A percentile compares a stretch with the other conserved stretches of the same genome.
These are phyloP conservation scores for Tylochromis polylepis DNA, from an alignment of 2,113 vertebrate species.

Conservation along the genomic window DNA sequence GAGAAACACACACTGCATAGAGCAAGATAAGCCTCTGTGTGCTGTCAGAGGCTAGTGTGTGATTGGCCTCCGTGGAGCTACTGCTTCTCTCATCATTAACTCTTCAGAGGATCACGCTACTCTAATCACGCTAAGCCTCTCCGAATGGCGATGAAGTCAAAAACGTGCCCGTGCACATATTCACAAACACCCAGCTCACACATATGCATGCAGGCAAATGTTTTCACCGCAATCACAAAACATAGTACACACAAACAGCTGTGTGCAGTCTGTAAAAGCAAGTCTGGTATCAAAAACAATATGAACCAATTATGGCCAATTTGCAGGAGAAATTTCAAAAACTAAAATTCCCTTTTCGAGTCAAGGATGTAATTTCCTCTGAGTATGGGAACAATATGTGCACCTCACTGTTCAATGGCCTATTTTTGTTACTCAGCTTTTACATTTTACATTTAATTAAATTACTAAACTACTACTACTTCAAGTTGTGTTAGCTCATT, in stretches of 20 bases:
- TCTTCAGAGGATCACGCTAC: constrained; percentile 61
- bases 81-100: constrained; percentile 71
- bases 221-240: background rate
- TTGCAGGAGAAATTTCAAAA: background rate
- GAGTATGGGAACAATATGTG: background rate
- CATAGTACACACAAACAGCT: background rate
- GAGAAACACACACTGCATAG: constrained; percentile 26
- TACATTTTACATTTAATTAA: background rate
- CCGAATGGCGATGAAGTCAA: constrained; percentile 65
- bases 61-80: constrained; percentile 70
- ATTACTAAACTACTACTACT: background rate
- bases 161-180: constrained; percentile 64
- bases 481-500: background rate
- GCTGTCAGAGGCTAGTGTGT: constrained; percentile 53
- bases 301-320: constrained; percentile 8
- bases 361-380: background rate
- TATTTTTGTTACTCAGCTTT: background rate
- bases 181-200: constrained; percentile 38
- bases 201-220: background rate
- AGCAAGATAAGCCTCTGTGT: constrained; percentile 50
- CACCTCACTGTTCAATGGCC: background rate
- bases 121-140: constrained; percentile 70
- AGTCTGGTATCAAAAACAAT: background rate
- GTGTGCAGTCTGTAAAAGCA: background rate
- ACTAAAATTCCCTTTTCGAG: background rate